Evolutionary conservation across 2,888 invertebrate genomes (phyloP), one percentile per base, ranked within the genome.

Genomic region (Drosophila dives): DNA sequence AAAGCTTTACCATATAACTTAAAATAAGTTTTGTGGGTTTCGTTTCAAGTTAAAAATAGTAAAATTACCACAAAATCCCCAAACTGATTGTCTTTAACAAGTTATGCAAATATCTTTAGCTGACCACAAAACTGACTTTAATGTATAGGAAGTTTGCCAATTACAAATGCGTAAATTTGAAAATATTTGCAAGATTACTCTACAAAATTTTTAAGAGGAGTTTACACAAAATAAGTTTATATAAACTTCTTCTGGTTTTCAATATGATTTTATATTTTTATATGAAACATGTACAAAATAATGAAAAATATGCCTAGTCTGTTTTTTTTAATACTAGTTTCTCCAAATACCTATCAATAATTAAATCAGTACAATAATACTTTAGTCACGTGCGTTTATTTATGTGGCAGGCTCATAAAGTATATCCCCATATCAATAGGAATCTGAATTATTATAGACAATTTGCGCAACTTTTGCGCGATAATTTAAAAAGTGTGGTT

Each of bases 401-500:
- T 29, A 42, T 55, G 29, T 50, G 45, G 48, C 20, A 17, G 17
- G 38, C 34, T 23, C 48, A 55, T 34, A 60, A 51, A 49, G 33
- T 49, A 54, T 55, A 38, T 23, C 66, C 38, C 34, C 36, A 53
- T 71, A 77, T 75, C 71, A 59, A 53, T 36, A 11, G 48, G 38
- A 53, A 66, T 56, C 64, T 75, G 64, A 78, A 77, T 78, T 71
- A 71, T 78, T 64, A 61, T 7, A 70, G 50, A 54, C 10, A 15
- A 55, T 51, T 61, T 60, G 49, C n/a, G 60, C 36, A 40, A 60
- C 33, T 4, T 23, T 15, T 15, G 48, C 45, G 34, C 11, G 36
- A 48, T 76, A 65, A 65, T 78, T 75, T 71, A 45, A 75, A 70
- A 51, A 23, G 34, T 38, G 36, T 8, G 38, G n/a, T 11, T 45